Evolutionary conservation across 2,113 vertebrate genomes (phyloP).

Genomic region (Rhadina sibilatrix): DNA sequence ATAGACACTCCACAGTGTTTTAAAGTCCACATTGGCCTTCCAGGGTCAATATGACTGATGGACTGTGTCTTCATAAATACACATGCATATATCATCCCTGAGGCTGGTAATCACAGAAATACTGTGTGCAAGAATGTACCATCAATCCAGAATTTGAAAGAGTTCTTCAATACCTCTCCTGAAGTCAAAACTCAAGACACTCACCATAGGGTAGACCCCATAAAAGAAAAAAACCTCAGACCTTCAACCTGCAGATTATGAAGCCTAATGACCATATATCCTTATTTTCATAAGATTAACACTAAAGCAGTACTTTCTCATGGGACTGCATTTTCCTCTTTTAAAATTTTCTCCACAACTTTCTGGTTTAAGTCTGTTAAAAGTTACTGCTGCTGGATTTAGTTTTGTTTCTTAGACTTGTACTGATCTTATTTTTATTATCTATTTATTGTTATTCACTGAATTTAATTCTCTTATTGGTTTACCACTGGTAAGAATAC

Average conservation of each 20-base stretch:
- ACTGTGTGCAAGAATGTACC: rapidly evolving
- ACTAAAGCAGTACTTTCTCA: neutral
- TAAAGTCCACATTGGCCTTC: neutral
- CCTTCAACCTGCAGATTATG: neutral
- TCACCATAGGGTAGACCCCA: neutral
- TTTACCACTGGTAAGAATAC: neutral
- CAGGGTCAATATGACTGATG: neutral
- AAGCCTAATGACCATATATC: neutral
- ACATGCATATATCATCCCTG: rapidly evolving
- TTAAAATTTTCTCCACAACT: neutral
- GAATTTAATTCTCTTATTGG: neutral
- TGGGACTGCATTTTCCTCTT: neutral
- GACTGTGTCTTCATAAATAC: neutral
- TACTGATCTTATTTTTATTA: neutral
- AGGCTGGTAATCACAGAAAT: neutral
- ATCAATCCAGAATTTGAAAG: neutral
- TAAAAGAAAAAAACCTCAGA: neutral
- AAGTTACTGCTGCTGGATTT: neutral
- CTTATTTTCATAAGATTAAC: neutral
- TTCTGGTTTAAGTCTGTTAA: neutral
- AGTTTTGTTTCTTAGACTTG: neutral
- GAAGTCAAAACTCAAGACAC: neutral
- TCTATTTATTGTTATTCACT: neutral
- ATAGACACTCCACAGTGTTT: neutral
- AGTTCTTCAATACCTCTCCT: neutral